Evolutionary conservation across 1,140 invertebrate genomes (phyloP).

Genomic region (Drosophila setifemur): DNA sequence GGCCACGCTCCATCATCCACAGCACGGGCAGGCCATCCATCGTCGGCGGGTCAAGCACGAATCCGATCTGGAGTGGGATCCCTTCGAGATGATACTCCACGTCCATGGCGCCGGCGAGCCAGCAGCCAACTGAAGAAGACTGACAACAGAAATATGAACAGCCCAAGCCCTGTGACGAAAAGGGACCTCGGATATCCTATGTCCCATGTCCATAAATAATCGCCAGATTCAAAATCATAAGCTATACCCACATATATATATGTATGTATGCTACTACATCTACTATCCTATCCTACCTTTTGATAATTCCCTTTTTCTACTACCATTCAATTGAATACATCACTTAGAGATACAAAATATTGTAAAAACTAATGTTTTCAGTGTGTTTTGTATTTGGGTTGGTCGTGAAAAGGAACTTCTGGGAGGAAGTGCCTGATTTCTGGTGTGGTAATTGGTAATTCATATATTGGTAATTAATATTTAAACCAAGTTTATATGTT

Average conservation of each 20-base stretch:
- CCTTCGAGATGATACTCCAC: constrained; percentile 78
- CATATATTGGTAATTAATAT: too few relatives aligned
- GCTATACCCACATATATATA: constrained; percentile 13
- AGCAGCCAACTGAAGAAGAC: constrained; percentile 74
- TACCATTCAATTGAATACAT: constrained; percentile 42
- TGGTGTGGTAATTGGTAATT: too few relatives aligned
- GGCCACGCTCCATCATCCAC: constrained; percentile 50
- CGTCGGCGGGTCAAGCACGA: constrained; percentile 66
- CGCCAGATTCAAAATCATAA: constrained; percentile 58
- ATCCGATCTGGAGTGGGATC: constrained; percentile 78
- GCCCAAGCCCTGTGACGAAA: constrained; percentile 19
- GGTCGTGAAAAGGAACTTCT: too few relatives aligned
- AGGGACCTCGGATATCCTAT: too few relatives aligned
- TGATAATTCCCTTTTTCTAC: constrained; percentile 59
- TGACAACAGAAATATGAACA: constrained; percentile 39
- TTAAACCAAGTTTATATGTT: too few relatives aligned
- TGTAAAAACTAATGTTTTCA: too few relatives aligned
- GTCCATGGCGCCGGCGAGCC: constrained; percentile 70
- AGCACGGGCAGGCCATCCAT: constrained; percentile 22
- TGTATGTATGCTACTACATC: constrained; percentile 11
- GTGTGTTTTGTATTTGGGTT: background rate
- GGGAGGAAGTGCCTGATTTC: too few relatives aligned
- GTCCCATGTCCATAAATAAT: constrained; percentile 32
- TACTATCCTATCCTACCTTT: constrained; percentile 32
- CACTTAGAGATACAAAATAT: constrained; percentile 4